A percentile compares a stretch with the other conserved stretches of the same genome.
phyloP scores from a whole-genome alignment of 1,140 invertebrate genomes.

The Heliconius eleuchia region DNA sequence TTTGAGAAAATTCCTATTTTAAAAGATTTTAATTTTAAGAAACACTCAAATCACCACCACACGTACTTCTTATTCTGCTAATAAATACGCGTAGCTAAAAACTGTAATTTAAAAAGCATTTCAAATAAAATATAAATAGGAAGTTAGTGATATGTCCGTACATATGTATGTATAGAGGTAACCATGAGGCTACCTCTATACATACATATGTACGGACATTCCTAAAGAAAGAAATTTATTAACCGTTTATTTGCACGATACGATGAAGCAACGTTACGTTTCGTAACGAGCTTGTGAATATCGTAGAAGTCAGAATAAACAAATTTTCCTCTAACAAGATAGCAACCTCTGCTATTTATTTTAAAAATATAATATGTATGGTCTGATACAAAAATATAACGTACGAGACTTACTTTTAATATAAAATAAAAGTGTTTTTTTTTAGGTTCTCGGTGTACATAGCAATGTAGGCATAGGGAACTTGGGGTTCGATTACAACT shows the following conservation, averaged over 20 bases:
- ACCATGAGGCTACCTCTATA: neutral
- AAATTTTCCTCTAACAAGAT: neutral
- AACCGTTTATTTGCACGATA: slow-evolving; percentile 6
- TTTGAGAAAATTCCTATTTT: no score
- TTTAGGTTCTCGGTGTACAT: no score
- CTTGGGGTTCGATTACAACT: no score
- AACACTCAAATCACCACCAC: no score
- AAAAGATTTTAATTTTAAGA: no score
- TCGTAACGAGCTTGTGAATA: neutral
- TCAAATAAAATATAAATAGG: neutral
- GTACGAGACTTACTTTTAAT: no score
- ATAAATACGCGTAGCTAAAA: neutral
- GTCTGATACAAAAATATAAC: neutral
- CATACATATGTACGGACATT: neutral
- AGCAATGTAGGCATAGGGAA: no score
- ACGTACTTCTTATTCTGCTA: neutral
- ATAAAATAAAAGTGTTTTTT: no score
- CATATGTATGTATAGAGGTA: no score
- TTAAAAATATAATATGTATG: neutral
- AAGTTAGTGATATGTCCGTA: neutral
- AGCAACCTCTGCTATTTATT: neutral
- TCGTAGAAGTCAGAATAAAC: neutral
- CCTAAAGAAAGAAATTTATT: neutral
- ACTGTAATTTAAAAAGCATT: neutral
- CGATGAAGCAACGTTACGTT: neutral